Evolutionary conservation across 2,888 invertebrate genomes (phyloP), one percentile per base, ranked within the genome.

Genomic region (Caenorhabditis virilis): DNA sequence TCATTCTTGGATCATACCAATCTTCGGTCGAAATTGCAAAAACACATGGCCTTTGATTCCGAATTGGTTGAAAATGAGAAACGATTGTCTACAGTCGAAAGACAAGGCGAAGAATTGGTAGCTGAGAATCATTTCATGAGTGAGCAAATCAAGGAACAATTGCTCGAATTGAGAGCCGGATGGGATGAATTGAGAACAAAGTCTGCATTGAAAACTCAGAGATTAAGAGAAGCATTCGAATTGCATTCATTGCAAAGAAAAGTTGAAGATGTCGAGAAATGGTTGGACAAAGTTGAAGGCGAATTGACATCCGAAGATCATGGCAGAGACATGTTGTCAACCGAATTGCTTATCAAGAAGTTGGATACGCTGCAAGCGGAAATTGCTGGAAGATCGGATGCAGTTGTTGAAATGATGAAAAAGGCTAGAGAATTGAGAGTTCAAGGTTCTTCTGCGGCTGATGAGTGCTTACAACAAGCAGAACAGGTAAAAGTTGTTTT

Each of bases 1-100:
- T 92, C 90, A 79, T 97, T 94, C 85, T 88, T 93, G 53, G 97
- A 98, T 79, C 89, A 92, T 0, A 92, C 91, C n/a, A 97, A 97
- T 85, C 87, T 98, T n/a, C 83, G 85, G 52, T 83, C 84, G 35
- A 86, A 86, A 51, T 77, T 83, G 18, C 80, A 78, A 56, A 98
- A 86, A 84, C 97, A 98, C 82, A 88, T 90, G 0, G 93, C 94
- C 0, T 97, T 97, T 84, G 95, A 97, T 83, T 91, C 94, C 0
- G 97, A 98, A 84, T 86, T 98, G 26, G 88, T 89, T 9, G 93
- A 94, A 20, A 95, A 94, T 84, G 89, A 92, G 74, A 71, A 75
- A 46, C 52, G 77, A 18, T 57, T 79, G 16, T 56, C 69, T 9
- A 63, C 66, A 30, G 71, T 84, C n/a, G 72, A 72, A 23, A 65